A percentile compares a stretch with the other conserved stretches of the same genome.
Evolutionary conservation across 2,113 vertebrate genomes (phyloP).

Genomic region (Podarcis cretensis): DNA sequence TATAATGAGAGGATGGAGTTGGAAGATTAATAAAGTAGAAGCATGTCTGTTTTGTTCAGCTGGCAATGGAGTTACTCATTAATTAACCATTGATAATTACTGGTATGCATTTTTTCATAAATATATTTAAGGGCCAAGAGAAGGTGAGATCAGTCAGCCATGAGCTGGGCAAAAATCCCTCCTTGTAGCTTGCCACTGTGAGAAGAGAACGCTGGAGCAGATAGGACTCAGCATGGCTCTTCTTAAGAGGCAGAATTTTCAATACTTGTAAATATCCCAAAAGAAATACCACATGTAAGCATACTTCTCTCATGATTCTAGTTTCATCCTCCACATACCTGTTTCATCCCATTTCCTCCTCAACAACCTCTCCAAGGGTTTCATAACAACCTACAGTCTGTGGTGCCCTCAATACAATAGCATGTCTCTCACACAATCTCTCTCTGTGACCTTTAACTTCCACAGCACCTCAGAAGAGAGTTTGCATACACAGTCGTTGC

Average conservation of each 20-base stretch:
- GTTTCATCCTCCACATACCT: neutral
- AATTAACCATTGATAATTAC: neutral
- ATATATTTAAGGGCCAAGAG: neutral
- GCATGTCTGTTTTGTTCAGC: neutral
- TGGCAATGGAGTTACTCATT: neutral
- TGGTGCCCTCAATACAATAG: conserved; percentile 14
- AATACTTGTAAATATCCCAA: neutral
- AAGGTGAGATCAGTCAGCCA: neutral
- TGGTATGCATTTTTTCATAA: neutral
- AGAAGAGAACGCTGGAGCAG: too few relatives aligned
- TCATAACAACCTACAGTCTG: neutral
- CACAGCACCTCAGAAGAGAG: conserved; percentile 16
- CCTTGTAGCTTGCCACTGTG: too few relatives aligned
- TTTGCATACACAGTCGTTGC: neutral
- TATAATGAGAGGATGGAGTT: neutral
- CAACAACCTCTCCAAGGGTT: neutral
- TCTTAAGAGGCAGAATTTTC: neutral
- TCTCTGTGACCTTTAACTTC: conserved; percentile 8
- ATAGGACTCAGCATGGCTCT: neutral
- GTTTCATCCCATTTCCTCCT: neutral
- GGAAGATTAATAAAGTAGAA: neutral
- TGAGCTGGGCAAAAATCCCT: neutral
- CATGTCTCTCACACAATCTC: neutral
- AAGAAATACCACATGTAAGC: neutral
- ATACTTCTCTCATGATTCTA: neutral